Conservation (phyloP, 2,113 vertebrate genomes). For the Coregonus clupeaformis region DNA sequence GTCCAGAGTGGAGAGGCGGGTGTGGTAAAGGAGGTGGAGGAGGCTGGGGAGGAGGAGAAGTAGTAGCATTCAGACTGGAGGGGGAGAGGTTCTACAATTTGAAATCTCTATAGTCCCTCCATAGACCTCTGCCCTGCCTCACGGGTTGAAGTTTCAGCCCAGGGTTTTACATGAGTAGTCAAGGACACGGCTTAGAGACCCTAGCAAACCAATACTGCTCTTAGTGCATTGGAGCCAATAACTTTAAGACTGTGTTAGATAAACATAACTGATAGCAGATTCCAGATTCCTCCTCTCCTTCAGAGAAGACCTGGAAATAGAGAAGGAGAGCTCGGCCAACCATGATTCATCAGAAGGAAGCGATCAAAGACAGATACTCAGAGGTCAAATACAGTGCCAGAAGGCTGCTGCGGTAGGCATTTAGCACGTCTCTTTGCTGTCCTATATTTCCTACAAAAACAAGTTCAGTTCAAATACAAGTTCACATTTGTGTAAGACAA, state of each 20-base stretch:
- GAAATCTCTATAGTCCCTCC: no score
- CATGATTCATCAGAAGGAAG: slow-evolving; percentile 62
- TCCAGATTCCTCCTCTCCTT: slow-evolving; percentile 41
- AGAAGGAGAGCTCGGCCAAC: slow-evolving; percentile 47
- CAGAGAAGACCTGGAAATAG: slow-evolving; percentile 76
- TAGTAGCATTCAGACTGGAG: neutral
- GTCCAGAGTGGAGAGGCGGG: slow-evolving; percentile 49
- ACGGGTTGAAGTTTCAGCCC: no score
- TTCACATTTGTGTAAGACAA: no score
- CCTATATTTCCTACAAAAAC: no score
- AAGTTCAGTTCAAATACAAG: no score
- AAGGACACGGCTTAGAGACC: no score
- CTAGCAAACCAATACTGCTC: no score
- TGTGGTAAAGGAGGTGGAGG: slow-evolving; percentile 44
- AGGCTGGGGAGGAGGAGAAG: neutral
- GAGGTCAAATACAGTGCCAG: slow-evolving; percentile 47
- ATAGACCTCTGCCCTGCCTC: no score
- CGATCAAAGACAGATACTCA: slow-evolving; percentile 37
- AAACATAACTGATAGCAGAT: slow-evolving; percentile 54
- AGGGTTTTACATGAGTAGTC: no score
- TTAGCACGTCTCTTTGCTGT: no score
- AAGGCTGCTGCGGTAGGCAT: slow-evolving; percentile 35
- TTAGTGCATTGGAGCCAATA: no score
- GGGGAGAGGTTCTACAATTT: no score
- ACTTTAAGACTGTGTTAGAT: slow-evolving; percentile 23